Evolutionary conservation across 2,113 vertebrate genomes (phyloP), one percentile per base, ranked within the genome.

Genomic region (Oophaga pumilio): DNA sequence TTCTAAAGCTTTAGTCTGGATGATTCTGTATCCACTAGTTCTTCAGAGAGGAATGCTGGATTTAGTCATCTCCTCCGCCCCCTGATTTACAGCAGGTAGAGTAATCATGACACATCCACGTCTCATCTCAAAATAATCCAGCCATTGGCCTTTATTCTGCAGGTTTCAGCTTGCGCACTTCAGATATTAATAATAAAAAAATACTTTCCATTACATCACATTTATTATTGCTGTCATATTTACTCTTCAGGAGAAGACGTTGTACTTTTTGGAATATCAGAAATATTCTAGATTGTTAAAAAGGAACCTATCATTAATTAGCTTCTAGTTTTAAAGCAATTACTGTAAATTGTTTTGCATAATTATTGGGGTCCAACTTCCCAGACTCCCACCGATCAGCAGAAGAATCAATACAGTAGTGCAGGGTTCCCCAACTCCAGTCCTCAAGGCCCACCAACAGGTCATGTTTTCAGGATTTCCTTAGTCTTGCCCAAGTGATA

Each of bases 61-160:
- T 66, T n/a, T 15, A 8, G 43, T 82, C 43, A 24, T 50, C 43
- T 14, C 33, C 52, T 14, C 33, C 76, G 9, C 26, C 64, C 68
- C 69, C 52, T 4, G 28, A 74, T 64, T 15, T 52, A 76, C 57
- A 85, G 57, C 84, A 76, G 84, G 84, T 85, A 76, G 43, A 85
- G 73, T 60, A 43, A 76, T 77, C 33, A 85, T 60, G 57, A 60
- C 64, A 84, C 53, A 77, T 77, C 33, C 56, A 85, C 26, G 28
- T 22, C 73, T 22, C 57, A 60, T 77, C 56, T 50, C 76, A 26
- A 85, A 85, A 76, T 64, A 76, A 20, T 20, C 71, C 43, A 24
- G 14, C 43, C 22, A 52, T 52, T 50, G 71, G 43, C 60, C 50
- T 66, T 50, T 24, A 74, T 43, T 14, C 14, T 7, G 56, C 84